A percentile compares a stretch with the other conserved stretches of the same genome.
Conservation (phyloP, 2,888 invertebrate species). For the Macaria notata region DNA sequence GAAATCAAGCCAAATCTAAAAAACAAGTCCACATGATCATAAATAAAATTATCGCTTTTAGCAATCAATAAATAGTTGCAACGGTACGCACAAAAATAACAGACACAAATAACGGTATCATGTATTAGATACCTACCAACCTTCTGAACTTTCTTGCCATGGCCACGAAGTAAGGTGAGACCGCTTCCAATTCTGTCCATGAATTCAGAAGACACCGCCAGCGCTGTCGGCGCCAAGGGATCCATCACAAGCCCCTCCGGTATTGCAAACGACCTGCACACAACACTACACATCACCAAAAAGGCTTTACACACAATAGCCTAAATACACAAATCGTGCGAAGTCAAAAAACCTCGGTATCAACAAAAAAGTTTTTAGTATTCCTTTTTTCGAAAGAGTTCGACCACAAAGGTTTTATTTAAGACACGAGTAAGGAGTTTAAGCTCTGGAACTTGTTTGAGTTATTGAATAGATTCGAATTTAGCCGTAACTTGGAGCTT, state of each 20-base stretch:
- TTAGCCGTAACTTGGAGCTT: too few species aligned
- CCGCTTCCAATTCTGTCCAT: constrained; percentile 76
- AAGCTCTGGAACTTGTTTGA: too few species aligned
- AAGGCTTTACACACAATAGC: not conserved
- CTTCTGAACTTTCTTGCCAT: constrained; percentile 76
- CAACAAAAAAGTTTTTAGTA: too few species aligned
- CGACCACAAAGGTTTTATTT: too few species aligned
- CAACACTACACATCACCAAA: constrained; percentile 21
- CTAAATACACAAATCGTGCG: not conserved
- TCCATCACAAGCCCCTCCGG: constrained; percentile 78
- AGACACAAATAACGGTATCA: constrained; percentile 6
- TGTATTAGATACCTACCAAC: constrained; percentile 33
- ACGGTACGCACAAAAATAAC: not conserved
- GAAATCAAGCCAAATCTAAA: too few species aligned
- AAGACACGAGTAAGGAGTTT: too few species aligned
- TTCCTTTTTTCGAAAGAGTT: too few species aligned
- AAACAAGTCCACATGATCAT: too few species aligned
- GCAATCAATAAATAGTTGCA: not conserved
- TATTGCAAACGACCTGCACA: constrained; percentile 69
- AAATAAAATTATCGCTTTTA: not conserved
- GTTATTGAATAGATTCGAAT: too few species aligned
- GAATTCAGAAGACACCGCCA: constrained; percentile 70
- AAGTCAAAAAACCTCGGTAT: not conserved
- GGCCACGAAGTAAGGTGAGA: constrained; percentile 66
- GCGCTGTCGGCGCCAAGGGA: constrained; percentile 71